Conservation (phyloP, 2,888 invertebrate genomes). For the Crepidodera aurea region DNA sequence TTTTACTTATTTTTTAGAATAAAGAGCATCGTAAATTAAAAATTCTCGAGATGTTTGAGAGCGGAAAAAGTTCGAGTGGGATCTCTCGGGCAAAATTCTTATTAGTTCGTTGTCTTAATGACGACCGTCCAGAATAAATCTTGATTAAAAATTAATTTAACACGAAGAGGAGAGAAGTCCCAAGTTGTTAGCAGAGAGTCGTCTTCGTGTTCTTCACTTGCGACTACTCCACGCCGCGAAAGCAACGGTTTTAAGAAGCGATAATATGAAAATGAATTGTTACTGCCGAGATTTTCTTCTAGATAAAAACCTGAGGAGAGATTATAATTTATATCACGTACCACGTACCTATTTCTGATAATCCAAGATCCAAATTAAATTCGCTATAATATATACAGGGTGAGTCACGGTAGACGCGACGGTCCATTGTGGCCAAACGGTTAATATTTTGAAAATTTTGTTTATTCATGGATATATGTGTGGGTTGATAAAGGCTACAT, state of each 20-base stretch:
- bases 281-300: neutral
- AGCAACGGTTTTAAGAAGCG: neutral
- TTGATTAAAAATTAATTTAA: slow-evolving; percentile 55
- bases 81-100: slow-evolving; percentile 37
- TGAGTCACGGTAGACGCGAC: too few relatives aligned
- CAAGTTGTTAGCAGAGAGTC: slow-evolving; percentile 11
- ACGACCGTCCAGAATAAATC: slow-evolving; percentile 51
- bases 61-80: slow-evolving; percentile 32
- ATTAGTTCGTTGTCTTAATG: slow-evolving; percentile 49
- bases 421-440: too few relatives aligned
- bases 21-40: slow-evolving; percentile 30
- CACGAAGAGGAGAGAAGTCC: slow-evolving; percentile 35
- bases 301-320: neutral
- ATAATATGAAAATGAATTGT: slow-evolving; percentile 11
- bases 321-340: too few relatives aligned
- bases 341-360: too few relatives aligned
- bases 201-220: slow-evolving; percentile 13
- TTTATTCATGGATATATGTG: too few relatives aligned
- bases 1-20: slow-evolving; percentile 11
- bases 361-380: too few relatives aligned
- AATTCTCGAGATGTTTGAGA: slow-evolving; percentile 34
- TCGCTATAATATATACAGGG: too few relatives aligned
- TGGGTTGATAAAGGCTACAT: too few relatives aligned
- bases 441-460: too few relatives aligned
- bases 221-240: neutral